These are phyloP conservation scores for Ciconia nigra DNA, from an alignment of 2,797 vertebrate species.

Conservation along the genomic window DNA sequence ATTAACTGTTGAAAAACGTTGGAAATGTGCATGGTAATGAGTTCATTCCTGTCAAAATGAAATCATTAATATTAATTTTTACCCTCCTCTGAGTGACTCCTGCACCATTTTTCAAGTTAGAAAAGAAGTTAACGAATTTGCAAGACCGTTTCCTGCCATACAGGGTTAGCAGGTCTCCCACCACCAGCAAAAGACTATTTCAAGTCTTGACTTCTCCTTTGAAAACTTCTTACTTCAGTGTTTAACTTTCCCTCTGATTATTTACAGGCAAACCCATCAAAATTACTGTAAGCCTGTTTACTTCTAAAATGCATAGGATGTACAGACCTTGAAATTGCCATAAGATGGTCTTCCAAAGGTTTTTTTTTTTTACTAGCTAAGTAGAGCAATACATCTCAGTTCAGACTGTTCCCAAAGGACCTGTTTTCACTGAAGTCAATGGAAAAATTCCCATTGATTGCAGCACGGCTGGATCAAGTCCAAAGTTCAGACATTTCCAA, in stretches of 20 bases:
- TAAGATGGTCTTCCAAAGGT: background rate
- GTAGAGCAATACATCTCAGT: background rate
- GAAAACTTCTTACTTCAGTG: background rate
- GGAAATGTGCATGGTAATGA: slow-evolving; percentile 64
- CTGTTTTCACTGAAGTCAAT: slow-evolving; percentile 1
- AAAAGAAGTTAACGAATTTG: slow-evolving; percentile 32
- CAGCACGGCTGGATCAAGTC: slow-evolving; percentile 4
- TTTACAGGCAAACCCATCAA: background rate
- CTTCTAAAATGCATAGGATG: background rate
- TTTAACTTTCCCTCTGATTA: background rate
- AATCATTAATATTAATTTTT: slow-evolving; percentile 69
- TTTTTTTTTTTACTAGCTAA: background rate
- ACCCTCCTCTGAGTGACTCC: slow-evolving; percentile 43
- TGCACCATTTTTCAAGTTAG: slow-evolving; percentile 55
- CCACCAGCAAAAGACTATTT: background rate
- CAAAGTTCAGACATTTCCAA: background rate
- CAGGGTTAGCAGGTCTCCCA: background rate
- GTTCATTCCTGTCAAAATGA: slow-evolving; percentile 63
- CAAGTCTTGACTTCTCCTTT: background rate
- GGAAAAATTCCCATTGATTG: slow-evolving; percentile 43
- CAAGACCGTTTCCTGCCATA: background rate
- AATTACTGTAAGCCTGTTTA: background rate
- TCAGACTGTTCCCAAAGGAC: slow-evolving; percentile 15
- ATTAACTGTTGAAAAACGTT: slow-evolving; percentile 70
- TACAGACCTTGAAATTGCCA: background rate